Evolutionary conservation across 2,888 invertebrate genomes (phyloP).

Genomic region (Eremobia ochroleuca): DNA sequence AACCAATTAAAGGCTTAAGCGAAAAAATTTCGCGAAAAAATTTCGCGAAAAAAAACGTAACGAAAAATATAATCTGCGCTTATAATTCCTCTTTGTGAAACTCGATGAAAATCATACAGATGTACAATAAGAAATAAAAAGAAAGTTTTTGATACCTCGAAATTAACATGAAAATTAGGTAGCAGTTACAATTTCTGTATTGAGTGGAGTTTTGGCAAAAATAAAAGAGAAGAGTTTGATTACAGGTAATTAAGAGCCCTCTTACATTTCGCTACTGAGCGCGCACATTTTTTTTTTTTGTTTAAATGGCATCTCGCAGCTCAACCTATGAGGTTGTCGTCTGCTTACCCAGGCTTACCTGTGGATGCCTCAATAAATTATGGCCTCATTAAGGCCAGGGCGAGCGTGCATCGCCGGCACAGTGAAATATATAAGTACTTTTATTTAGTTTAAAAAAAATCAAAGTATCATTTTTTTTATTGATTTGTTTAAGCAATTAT

Average conservation of each 20-base stretch:
- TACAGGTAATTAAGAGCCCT: slow-evolving; percentile 1
- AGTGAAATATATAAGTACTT: no score
- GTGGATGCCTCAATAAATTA: no score
- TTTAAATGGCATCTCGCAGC: no score
- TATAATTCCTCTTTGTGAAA: slow-evolving; percentile 42
- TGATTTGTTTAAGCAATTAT: no score
- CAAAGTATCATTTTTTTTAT: no score
- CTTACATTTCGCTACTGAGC: no score
- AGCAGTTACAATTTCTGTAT: slow-evolving; percentile 7
- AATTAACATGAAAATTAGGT: slow-evolving; percentile 20
- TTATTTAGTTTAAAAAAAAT: no score
- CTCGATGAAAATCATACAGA: slow-evolving; percentile 40
- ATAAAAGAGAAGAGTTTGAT: slow-evolving; percentile 5
- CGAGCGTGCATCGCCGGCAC: no score
- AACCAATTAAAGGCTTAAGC: slow-evolving; percentile 79
- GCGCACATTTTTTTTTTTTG: no score
- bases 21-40: slow-evolving; percentile 49
- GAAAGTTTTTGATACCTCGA: slow-evolving; percentile 10
- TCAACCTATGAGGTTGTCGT: no score
- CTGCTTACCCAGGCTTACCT: no score
- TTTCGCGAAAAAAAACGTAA: slow-evolving; percentile 47
- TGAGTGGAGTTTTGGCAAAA: slow-evolving; percentile 16
- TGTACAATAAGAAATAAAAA: slow-evolving; percentile 20
- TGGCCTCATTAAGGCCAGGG: no score
- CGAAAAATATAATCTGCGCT: slow-evolving; percentile 45